phyloP scores from a whole-genome alignment of 2,797 vertebrate genomes.

The Sebastes matsubarae region DNA sequence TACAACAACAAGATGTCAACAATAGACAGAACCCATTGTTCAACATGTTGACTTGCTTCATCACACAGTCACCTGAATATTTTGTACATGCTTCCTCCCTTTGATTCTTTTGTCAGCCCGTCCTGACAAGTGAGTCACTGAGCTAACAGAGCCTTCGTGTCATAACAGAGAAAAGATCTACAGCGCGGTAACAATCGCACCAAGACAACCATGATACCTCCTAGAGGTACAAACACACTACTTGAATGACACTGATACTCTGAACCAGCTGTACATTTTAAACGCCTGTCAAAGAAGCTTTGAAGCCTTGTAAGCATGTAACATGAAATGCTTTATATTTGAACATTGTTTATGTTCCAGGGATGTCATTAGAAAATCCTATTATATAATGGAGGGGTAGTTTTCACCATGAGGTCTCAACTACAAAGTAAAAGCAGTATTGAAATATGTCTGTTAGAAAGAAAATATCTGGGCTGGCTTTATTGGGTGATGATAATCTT shows the following conservation, averaged over 20 bases:
- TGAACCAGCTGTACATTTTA: conserved; percentile 21
- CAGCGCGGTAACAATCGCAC: conserved; percentile 2
- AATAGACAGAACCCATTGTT: not conserved
- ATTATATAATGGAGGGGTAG: not conserved
- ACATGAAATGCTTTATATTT: not conserved
- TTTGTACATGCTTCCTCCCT: not conserved
- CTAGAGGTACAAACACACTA: conserved; percentile 28
- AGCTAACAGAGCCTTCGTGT: conserved; percentile 50
- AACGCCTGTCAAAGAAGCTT: conserved; percentile 1
- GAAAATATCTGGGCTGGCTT: not conserved
- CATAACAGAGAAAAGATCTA: conserved; percentile 40
- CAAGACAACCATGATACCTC: conserved; percentile 10
- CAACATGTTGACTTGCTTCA: not conserved
- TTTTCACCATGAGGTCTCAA: not conserved
- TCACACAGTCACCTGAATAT: not conserved
- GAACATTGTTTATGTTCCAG: not conserved
- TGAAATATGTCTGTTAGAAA: not conserved
- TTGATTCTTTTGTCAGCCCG: conserved; percentile 38
- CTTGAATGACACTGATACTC: conserved; percentile 41
- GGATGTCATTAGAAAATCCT: not conserved
- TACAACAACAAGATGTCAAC: conserved; percentile 8
- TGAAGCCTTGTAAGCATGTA: conserved; percentile 19
- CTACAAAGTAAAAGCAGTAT: not conserved
- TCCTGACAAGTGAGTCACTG: conserved; percentile 54
- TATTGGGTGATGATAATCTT: not conserved